Evolutionary conservation across 2,113 vertebrate species (phyloP), one percentile per base, ranked within the genome.

Genomic region (Numida meleagris): DNA sequence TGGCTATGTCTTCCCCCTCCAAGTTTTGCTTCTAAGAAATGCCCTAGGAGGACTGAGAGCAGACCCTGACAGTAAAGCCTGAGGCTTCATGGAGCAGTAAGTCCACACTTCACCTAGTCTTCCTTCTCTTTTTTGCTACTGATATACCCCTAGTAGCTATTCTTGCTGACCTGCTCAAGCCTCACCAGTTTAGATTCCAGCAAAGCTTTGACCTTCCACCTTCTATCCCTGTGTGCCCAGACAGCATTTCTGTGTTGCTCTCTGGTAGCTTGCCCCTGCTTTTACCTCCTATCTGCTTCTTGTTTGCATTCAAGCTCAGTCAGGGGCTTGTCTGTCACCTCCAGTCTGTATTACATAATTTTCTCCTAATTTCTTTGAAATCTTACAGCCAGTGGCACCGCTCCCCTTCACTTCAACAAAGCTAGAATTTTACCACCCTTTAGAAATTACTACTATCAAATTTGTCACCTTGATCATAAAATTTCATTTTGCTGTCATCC

Each of bases 361-460:
- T 1, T 4, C 40, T 15, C 27, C 27, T 73, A 76, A 86, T 96
- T 92, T 91, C 58, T 82, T 85, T 83, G 90, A 95, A 86, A 88
- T 82, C 43, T 85, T 78, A 65, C 31, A 87, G 48, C 82, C 85
- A 82, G 50, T 58, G 50, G 85, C 68, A 71, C 18, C 82, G 73
- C 7, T 89, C 5, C 25, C 25, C 45, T 53, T 85, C 63, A 74
- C 59, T 90, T 91, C 65, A 74, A 77, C 34, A 77, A 12, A 82
- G 34, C 9, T 18, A 63, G 57, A 92, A 63, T 90, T 91, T 86
- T 80, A 89, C 13, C 48, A 70, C 38, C 25, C 34, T 91, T 90
- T 65, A 81, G 70, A 90, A 93, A 93, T 82, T 50, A 8, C 11
- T 82, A 45, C 65, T 40, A 40, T 45, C 58, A 76, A 33, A 59